Conservation (phyloP, 2,888 invertebrate genomes). For the Clostera curtula region DNA sequence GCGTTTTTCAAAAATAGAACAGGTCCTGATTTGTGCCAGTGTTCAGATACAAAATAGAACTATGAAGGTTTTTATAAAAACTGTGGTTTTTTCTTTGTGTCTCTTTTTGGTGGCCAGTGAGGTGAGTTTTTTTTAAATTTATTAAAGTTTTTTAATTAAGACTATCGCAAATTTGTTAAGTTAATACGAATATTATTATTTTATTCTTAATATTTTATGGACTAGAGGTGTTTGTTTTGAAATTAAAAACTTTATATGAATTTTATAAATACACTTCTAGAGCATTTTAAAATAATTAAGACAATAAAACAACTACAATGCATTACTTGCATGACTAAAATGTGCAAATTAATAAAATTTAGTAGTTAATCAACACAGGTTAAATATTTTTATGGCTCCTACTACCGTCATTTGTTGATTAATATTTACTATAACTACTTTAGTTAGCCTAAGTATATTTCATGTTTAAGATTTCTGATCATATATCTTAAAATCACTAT, state of each 20-base stretch:
- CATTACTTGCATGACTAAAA: too few relatives aligned
- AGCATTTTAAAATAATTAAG: too few relatives aligned
- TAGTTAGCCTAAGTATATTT: too few relatives aligned
- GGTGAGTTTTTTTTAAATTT: slow-evolving; percentile 23
- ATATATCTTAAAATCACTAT: too few relatives aligned
- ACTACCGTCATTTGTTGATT: too few relatives aligned
- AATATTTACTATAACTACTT: too few relatives aligned
- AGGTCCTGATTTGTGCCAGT: slow-evolving; percentile 12
- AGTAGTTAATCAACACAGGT: too few relatives aligned
- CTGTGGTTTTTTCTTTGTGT: slow-evolving; percentile 27
- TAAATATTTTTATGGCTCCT: too few relatives aligned
- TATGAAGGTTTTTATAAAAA: slow-evolving; percentile 24
- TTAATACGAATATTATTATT: background rate
- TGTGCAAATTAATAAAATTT: too few relatives aligned
- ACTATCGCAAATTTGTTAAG: background rate
- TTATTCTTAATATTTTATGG: background rate
- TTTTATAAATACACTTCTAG: slow-evolving; percentile 1
- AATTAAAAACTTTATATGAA: background rate
- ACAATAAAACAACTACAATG: too few relatives aligned
- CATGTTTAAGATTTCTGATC: too few relatives aligned
- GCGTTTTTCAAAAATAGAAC: background rate
- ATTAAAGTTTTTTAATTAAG: background rate
- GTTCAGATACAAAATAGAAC: slow-evolving; percentile 7
- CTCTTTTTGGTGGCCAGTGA: slow-evolving; percentile 20
- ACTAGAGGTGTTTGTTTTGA: slow-evolving; percentile 1